These are phyloP conservation scores for Excalfactoria chinensis DNA, from an alignment of 2,113 vertebrate species.

Conservation along the genomic window DNA sequence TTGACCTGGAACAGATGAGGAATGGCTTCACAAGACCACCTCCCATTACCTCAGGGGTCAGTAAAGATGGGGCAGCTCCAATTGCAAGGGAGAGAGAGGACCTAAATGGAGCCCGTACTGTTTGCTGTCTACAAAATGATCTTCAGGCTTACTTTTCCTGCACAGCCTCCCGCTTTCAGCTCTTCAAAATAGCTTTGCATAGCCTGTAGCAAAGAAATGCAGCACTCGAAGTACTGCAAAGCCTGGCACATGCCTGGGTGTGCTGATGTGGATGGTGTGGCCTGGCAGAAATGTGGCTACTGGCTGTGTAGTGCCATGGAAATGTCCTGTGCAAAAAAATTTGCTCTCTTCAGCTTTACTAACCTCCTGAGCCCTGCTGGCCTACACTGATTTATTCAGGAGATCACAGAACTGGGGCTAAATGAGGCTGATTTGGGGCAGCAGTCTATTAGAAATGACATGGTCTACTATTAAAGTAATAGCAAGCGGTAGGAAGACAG, in stretches of 20 bases:
- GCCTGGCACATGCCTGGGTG: not conserved
- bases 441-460: not conserved
- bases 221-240: not conserved
- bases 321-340: not conserved
- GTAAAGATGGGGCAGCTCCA: not conserved
- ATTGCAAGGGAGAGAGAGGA: not conserved
- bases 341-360: not conserved
- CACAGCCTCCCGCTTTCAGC: not conserved
- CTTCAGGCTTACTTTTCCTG: not conserved
- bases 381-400: not conserved
- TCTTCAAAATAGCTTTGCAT: not conserved
- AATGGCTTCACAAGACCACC: not conserved
- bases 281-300: not conserved
- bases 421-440: not conserved
- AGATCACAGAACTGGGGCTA: not conserved
- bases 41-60: fast-evolving
- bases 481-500: not conserved
- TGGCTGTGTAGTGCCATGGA: not conserved
- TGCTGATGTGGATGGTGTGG: not conserved
- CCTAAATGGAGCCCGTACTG: not conserved
- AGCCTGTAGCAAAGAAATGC: not conserved
- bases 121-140: not conserved
- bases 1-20: not conserved
- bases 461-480: not conserved
- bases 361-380: not conserved